These are phyloP conservation scores for Sphaerophoria taeniata DNA, from an alignment of 2,888 invertebrate species.

Conservation along the genomic window DNA sequence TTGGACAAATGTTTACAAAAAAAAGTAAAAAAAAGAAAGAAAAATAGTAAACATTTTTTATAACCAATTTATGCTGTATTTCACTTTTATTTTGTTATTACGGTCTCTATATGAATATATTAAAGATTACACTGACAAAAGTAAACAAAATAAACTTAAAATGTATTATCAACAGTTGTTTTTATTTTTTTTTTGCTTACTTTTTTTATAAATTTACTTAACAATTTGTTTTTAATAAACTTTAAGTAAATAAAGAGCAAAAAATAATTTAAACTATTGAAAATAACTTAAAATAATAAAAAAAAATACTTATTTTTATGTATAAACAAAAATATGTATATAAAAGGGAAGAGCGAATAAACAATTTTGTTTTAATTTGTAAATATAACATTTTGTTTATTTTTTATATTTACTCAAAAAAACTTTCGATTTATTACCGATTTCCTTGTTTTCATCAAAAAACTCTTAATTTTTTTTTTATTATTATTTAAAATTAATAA, in stretches of 20 bases:
- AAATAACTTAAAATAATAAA: constrained; percentile 24
- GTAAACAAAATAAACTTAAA: constrained; percentile 62
- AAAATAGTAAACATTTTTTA: constrained; percentile 40
- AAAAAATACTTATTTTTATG: constrained; percentile 29
- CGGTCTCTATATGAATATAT: constrained; percentile 26
- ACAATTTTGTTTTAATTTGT: constrained; percentile 25
- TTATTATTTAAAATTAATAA: constrained; percentile 28
- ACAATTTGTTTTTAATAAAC: constrained; percentile 41
- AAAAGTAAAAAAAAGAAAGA: constrained; percentile 11
- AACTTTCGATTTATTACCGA: not conserved
- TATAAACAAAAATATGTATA: constrained; percentile 15
- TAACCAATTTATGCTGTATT: constrained; percentile 53
- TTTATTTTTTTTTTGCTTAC: constrained; percentile 42
- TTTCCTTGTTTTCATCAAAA: constrained; percentile 65
- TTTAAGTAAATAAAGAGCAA: constrained; percentile 60
- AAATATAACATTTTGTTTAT: constrained; percentile 32
- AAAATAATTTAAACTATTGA: constrained; percentile 21
- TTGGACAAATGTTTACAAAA: constrained; percentile 54
- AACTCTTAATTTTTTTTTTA: constrained; percentile 26
- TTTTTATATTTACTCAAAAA: constrained; percentile 23
- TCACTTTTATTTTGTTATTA: constrained; percentile 29
- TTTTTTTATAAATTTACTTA: not conserved
- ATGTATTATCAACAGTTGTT: constrained; percentile 73
- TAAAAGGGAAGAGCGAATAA: constrained; percentile 32
- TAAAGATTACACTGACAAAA: constrained; percentile 27